Percentiles rank a stretch among this genome's conserved stretches.
These are phyloP conservation scores for Anaspis maculata DNA, from an alignment of 2,888 invertebrate species.

Conservation along the genomic window DNA sequence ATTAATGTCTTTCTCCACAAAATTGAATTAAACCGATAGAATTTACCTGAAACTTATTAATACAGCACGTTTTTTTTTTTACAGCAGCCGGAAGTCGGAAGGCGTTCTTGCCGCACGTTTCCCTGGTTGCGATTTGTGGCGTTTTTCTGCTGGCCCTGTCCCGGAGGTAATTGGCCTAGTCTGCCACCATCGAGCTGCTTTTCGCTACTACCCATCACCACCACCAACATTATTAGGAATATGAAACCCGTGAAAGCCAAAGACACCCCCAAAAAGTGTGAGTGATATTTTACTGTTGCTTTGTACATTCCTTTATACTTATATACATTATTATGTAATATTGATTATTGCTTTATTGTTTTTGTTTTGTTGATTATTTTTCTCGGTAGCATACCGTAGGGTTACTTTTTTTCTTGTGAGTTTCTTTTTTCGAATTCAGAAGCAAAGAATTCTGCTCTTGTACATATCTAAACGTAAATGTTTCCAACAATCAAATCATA, in stretches of 20 bases:
- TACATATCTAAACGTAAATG: conserved; percentile 27
- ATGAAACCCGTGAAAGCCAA: conserved; percentile 26
- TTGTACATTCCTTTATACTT: conserved; percentile 32
- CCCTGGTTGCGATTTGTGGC: conserved; percentile 30
- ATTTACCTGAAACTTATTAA: no score
- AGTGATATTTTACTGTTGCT: conserved; percentile 24
- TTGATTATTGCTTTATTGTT: no score
- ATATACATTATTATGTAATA: no score
- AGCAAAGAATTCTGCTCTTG: no score
- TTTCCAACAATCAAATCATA: conserved; percentile 32
- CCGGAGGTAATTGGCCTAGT: conserved; percentile 37
- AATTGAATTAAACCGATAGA: no score
- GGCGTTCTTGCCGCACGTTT: conserved; percentile 28
- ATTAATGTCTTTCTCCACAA: no score
- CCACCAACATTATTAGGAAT: no score
- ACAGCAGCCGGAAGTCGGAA: conserved; percentile 37
- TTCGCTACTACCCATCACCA: conserved; percentile 9
- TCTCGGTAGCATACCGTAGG: no score
- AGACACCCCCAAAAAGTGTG: conserved; percentile 27
- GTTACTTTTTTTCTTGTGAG: conserved; percentile 11
- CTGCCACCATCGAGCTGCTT: no score
- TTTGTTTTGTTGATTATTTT: no score
- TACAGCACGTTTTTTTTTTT: no score
- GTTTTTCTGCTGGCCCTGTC: conserved; percentile 26
- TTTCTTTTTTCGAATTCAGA: conserved; percentile 13